phyloP scores from a whole-genome alignment of 2,797 vertebrate genomes.

The Menidia menidia region DNA sequence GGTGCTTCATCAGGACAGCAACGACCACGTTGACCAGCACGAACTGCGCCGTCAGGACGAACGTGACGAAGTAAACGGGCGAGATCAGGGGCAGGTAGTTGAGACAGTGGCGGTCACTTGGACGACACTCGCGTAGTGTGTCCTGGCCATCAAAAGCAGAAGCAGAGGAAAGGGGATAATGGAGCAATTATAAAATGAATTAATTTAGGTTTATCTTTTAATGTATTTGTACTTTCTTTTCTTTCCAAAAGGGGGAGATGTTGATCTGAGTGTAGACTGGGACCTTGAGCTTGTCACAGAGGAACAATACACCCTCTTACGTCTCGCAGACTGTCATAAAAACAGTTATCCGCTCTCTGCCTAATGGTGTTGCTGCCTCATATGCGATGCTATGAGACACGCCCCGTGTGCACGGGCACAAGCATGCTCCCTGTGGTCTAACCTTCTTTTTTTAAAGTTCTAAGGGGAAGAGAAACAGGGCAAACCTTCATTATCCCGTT shows the following conservation, averaged over 20 bases:
- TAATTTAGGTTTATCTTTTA: constrained; percentile 12
- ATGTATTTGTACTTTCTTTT: constrained; percentile 28
- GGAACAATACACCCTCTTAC: constrained; percentile 47
- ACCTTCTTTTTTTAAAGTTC: constrained; percentile 44
- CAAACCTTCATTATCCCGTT: constrained; percentile 98
- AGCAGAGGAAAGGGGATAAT: constrained; percentile 31
- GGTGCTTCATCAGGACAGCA: constrained; percentile 97
- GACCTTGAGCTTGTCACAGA: constrained; percentile 80
- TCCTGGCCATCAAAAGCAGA: constrained; percentile 80
- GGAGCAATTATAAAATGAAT: constrained; percentile 56
- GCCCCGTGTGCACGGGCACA: constrained; percentile 22
- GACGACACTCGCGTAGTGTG: constrained; percentile 92
- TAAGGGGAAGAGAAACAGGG: constrained; percentile 23
- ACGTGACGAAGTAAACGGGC: constrained; percentile 97
- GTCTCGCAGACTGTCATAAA: constrained; percentile 89
- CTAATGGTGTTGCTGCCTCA: constrained; percentile 58
- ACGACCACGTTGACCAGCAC: constrained; percentile 99
- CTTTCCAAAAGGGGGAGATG: constrained; percentile 67
- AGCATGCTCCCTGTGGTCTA: constrained; percentile 22
- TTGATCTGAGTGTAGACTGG: constrained; percentile 80
- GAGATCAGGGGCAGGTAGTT: constrained; percentile 94
- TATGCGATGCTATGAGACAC: constrained; percentile 31
- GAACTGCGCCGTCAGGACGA: constrained; percentile 97
- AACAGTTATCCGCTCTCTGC: constrained; percentile 76
- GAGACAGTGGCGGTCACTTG: constrained; percentile 92